phyloP scores from a whole-genome alignment of 1,140 invertebrate genomes.

The Eurosta solidaginis region DNA sequence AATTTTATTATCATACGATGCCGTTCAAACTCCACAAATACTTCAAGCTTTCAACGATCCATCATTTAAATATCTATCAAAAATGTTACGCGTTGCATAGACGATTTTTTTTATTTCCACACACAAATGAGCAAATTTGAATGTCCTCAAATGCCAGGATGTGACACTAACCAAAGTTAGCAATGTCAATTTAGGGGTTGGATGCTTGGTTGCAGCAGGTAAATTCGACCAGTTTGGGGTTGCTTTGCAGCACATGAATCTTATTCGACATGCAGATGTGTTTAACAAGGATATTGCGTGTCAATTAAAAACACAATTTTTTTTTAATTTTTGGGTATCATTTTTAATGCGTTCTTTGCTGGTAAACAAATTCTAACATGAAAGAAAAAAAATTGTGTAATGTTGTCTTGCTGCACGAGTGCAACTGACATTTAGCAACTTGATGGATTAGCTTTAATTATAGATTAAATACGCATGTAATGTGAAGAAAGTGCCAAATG shows the following conservation, averaged over 20 bases:
- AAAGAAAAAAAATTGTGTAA: background rate
- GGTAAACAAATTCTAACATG: background rate
- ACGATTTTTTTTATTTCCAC: background rate
- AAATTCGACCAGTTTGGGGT: background rate
- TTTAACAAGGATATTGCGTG: constrained; percentile 16
- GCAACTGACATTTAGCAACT: constrained; percentile 30
- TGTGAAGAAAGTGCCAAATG: background rate
- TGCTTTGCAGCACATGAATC: background rate
- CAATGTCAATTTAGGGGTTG: background rate
- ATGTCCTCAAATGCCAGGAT: background rate
- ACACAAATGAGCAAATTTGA: background rate
- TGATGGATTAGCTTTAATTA: constrained; percentile 34
- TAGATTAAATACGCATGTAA: constrained; percentile 17
- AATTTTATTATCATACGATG: too few species aligned
- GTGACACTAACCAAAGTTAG: background rate
- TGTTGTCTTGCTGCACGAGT: background rate
- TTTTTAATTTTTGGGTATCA: too few species aligned
- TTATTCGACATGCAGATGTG: constrained; percentile 28
- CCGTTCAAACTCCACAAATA: background rate
- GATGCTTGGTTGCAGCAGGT: background rate
- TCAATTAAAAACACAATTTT: background rate
- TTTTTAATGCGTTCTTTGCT: background rate
- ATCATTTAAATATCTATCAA: background rate
- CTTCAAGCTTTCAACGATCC: background rate
- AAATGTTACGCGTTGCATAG: background rate